These are phyloP conservation scores for Collichthys lucidus DNA, from an alignment of 2,113 vertebrate species.

Conservation along the genomic window DNA sequence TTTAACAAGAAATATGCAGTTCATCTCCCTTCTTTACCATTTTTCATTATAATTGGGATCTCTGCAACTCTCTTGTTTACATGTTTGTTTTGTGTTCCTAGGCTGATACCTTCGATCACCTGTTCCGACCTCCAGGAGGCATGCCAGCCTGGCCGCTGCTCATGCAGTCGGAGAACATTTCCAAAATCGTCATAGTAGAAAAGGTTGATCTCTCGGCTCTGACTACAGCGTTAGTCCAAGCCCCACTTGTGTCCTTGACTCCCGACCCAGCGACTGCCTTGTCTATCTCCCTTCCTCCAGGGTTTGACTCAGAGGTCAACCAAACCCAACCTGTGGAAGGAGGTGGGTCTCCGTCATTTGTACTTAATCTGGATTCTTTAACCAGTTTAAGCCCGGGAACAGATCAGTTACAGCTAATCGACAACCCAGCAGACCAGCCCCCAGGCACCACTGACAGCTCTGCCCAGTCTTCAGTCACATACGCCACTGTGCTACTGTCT, in stretches of 20 bases:
- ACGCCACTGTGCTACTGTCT: conserved; percentile 82
- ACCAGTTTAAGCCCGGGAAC: background rate
- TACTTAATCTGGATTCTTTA: conserved; percentile 53
- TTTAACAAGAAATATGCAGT: background rate
- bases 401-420: background rate
- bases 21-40: background rate
- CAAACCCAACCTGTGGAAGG: conserved; percentile 51
- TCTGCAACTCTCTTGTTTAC: background rate
- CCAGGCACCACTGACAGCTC: conserved; percentile 56
- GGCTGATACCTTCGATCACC: conserved; percentile 89
- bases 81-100: conserved; percentile 64
- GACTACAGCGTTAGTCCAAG: conserved; percentile 45
- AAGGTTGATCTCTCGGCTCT: conserved; percentile 66
- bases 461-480: conserved; percentile 84
- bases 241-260: conserved; percentile 22
- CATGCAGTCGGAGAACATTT: conserved; percentile 87
- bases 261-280: background rate
- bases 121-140: conserved; percentile 86
- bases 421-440: conserved; percentile 2
- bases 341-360: conserved; percentile 49
- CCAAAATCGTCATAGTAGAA: conserved; percentile 87
- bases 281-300: background rate
- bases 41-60: background rate
- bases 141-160: conserved; percentile 87
- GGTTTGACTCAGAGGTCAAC: conserved; percentile 5